A percentile compares a stretch with the other conserved stretches of the same genome.
Evolutionary conservation across 2,113 vertebrate genomes (phyloP).

Genomic region (Tachysurus vachellii): DNA sequence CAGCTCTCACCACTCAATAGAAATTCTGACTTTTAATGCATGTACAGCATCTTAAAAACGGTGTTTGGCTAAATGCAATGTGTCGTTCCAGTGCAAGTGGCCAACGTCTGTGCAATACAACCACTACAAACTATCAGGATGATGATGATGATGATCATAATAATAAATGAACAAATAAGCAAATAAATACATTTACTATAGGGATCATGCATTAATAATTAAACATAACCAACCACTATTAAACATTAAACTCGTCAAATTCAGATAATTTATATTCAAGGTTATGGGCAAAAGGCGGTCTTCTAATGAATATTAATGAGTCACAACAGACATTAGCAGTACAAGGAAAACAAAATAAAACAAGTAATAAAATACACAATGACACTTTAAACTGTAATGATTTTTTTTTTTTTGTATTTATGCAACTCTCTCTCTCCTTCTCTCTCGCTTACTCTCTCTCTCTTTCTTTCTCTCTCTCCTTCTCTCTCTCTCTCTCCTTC

Average conservation of each 20-base stretch:
- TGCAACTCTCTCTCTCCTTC: background rate
- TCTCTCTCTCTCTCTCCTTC: too few species aligned
- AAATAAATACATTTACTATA: background rate
- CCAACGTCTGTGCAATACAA: background rate
- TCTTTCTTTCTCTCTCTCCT: too few species aligned
- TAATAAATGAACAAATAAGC: background rate
- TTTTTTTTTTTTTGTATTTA: background rate
- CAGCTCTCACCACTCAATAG: conserved; percentile 7
- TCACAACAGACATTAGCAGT: background rate
- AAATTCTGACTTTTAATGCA: conserved; percentile 11
- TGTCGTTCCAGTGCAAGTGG: background rate
- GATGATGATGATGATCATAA: background rate
- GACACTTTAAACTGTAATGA: background rate
- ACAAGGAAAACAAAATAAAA: background rate
- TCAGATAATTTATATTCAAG: background rate
- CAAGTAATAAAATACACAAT: background rate
- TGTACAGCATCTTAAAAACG: background rate
- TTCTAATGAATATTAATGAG: background rate
- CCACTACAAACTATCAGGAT: background rate
- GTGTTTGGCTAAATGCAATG: background rate
- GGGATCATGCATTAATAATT: background rate
- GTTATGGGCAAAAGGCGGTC: background rate
- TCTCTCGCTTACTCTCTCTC: background rate
- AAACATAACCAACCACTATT: background rate
- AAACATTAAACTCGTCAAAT: background rate